Percentiles rank a stretch among this genome's conserved stretches.
Conservation (phyloP, 2,888 invertebrate genomes). For the Ophion ventricosus region DNA sequence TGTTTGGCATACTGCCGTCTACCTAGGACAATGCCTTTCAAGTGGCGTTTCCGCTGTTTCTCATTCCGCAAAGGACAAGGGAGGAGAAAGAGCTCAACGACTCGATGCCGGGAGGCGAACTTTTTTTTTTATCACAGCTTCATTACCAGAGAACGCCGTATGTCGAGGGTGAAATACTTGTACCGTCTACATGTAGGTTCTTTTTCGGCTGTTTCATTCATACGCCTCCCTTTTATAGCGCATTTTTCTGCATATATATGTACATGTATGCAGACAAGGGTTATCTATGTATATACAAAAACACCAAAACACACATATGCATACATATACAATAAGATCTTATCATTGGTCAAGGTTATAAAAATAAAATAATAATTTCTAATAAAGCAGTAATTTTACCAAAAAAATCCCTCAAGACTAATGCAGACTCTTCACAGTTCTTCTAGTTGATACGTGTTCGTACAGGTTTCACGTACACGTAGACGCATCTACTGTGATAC, state of each 20-base stretch:
- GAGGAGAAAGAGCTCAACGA: neutral
- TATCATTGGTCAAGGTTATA: no score
- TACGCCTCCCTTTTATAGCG: neutral
- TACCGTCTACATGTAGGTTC: neutral
- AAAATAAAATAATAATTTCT: no score
- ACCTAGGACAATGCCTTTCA: constrained; percentile 56
- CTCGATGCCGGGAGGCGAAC: constrained; percentile 21
- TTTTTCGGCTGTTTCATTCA: constrained; percentile 28
- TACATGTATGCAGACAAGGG: neutral
- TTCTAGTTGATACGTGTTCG: no score
- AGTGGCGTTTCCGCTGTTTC: constrained; percentile 45
- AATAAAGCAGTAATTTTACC: no score
- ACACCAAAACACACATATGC: no score
- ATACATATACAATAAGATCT: no score
- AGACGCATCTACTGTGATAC: neutral
- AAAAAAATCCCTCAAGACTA: no score
- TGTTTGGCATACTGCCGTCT: constrained; percentile 60
- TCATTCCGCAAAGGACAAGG: neutral
- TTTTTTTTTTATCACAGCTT: constrained; percentile 14
- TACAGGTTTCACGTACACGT: no score
- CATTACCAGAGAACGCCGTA: constrained; percentile 23
- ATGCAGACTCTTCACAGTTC: no score
- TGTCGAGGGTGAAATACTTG: no score
- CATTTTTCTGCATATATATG: neutral
- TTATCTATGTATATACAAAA: no score